Evolutionary conservation across 2,797 vertebrate species (phyloP).

Genomic region (Hybognathus amarus): DNA sequence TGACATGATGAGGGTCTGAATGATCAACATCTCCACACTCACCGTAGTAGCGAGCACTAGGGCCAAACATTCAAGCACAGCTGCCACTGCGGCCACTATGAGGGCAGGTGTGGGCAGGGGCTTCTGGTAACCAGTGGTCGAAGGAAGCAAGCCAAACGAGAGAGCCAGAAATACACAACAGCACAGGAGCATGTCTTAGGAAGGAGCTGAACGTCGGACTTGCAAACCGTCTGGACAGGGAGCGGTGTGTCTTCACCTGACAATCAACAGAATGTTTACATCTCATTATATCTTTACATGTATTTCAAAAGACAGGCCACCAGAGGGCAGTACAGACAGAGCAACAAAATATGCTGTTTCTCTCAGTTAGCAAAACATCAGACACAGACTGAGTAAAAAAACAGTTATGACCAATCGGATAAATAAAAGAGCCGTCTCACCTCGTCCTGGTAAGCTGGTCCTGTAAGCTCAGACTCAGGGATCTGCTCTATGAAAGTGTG

Average conservation of each 20-base stretch:
- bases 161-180: slow-evolving; percentile 89
- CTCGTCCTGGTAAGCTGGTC: slow-evolving; percentile 94
- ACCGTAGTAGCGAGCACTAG: slow-evolving; percentile 90
- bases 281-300: not conserved
- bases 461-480: slow-evolving; percentile 88
- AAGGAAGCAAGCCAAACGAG: slow-evolving; percentile 91
- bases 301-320: not conserved
- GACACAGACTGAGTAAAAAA: not conserved
- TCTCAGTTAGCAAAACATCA: not conserved
- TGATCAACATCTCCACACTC: slow-evolving; percentile 41
- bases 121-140: slow-evolving; percentile 74
- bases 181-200: slow-evolving; percentile 90
- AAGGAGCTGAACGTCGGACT: slow-evolving; percentile 94
- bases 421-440: slow-evolving; percentile 64
- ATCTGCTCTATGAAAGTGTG: slow-evolving; percentile 90
- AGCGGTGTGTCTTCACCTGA: slow-evolving; percentile 73
- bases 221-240: slow-evolving; percentile 91
- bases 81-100: slow-evolving; percentile 79
- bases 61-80: slow-evolving; percentile 86
- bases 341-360: not conserved
- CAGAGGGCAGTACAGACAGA: slow-evolving; percentile 43
- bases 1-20: not conserved
- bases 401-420: too few relatives aligned
- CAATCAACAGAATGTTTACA: not conserved
- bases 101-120: slow-evolving; percentile 79